These are phyloP conservation scores for Erinaceus europaeus DNA, from an alignment of 2,113 vertebrate species.

Conservation along the genomic window DNA sequence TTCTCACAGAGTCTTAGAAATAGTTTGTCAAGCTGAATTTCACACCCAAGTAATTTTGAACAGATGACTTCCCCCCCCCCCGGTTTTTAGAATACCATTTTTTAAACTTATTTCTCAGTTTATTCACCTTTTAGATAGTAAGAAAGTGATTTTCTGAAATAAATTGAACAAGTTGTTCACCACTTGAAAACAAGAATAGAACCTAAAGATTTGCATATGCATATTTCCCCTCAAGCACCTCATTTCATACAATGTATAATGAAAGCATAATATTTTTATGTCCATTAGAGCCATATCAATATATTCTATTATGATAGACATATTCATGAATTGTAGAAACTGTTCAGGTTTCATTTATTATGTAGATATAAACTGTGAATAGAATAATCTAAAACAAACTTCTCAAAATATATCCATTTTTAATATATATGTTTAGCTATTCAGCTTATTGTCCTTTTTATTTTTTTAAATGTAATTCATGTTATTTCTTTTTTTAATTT, in stretches of 20 bases:
- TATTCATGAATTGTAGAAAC: neutral
- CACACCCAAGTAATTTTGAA: neutral
- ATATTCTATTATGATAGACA: constrained; percentile 26
- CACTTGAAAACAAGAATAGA: constrained; percentile 40
- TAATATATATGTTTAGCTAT: neutral
- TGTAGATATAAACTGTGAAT: neutral
- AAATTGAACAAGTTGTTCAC: constrained; percentile 5
- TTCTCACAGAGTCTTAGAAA: too few relatives aligned
- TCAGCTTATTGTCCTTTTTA: constrained; percentile 19
- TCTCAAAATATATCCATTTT: constrained; percentile 12
- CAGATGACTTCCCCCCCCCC: constrained; percentile 6
- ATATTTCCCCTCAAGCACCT: neutral
- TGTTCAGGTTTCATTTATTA: neutral
- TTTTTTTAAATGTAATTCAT: too few relatives aligned
- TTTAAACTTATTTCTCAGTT: neutral
- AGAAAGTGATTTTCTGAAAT: constrained; percentile 30
- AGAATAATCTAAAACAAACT: constrained; percentile 18
- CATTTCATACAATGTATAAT: neutral
- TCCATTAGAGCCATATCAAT: neutral
- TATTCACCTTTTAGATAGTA: neutral
- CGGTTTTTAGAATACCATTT: constrained; percentile 16
- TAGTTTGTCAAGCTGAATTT: constrained; percentile 36
- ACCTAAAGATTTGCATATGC: neutral
- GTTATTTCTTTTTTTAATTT: too few relatives aligned
- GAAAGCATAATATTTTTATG: neutral